Percentiles rank a stretch among this genome's conserved stretches.
phyloP scores from a whole-genome alignment of 2,888 invertebrate species.

The Operophtera brumata region DNA sequence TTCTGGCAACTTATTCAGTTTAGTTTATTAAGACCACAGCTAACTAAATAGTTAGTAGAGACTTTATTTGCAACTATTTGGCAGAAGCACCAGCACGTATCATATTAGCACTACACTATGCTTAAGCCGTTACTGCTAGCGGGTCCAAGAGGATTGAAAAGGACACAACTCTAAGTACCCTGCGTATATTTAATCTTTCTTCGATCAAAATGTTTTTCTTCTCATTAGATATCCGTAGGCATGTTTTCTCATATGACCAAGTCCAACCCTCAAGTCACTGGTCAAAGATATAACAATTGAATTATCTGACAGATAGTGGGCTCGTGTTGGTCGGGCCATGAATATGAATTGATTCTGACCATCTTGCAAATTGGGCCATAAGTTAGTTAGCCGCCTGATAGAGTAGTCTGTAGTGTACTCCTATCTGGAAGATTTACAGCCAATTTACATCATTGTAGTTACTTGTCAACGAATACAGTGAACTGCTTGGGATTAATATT shows the following conservation, averaged over 20 bases:
- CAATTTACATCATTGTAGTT: not conserved
- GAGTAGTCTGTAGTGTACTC: not conserved
- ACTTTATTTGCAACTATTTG: constrained; percentile 34
- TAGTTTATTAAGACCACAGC: constrained; percentile 11
- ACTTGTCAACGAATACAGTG: not conserved
- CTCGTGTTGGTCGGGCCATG: constrained; percentile 37
- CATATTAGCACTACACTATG: constrained; percentile 63
- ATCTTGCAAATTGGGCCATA: constrained; percentile 8
- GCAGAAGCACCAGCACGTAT: constrained; percentile 49
- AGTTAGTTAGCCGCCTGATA: constrained; percentile 3
- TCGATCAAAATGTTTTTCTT: not conserved
- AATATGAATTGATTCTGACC: constrained; percentile 38
- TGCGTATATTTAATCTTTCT: not conserved
- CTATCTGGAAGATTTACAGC: not conserved
- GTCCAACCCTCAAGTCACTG: not conserved
- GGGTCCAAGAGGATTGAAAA: too few species aligned
- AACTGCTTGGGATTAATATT: not conserved
- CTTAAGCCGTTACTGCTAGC: constrained; percentile 1
- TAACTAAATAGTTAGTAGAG: constrained; percentile 14
- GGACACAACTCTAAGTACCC: too few species aligned
- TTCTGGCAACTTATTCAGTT: constrained; percentile 29
- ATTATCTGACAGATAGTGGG: constrained; percentile 30
- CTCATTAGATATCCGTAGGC: not conserved
- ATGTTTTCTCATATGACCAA: not conserved
- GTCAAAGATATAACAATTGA: constrained; percentile 32